Conservation (phyloP, 2,888 invertebrate species). For the Polia nebulosa region DNA sequence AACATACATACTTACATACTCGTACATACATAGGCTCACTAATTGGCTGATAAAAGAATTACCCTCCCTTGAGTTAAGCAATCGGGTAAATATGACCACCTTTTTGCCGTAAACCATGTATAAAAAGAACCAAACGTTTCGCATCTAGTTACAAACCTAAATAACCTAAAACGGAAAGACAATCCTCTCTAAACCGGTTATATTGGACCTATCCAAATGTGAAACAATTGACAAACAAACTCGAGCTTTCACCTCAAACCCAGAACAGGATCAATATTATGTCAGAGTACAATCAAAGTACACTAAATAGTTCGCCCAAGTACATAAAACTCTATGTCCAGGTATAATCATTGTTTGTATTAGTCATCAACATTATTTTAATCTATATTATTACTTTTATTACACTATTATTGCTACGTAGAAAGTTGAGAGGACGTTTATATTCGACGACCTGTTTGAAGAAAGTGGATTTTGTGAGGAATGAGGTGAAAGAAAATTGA, state of each 20-base stretch:
- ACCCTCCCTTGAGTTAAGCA: too few relatives aligned
- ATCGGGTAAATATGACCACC: too few relatives aligned
- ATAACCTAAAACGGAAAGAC: not conserved
- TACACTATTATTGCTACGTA: slow-evolving; percentile 43
- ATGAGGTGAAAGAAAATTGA: too few relatives aligned
- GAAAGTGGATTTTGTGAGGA: not conserved
- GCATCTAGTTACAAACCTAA: not conserved
- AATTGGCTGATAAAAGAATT: too few relatives aligned
- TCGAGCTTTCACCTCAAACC: slow-evolving; percentile 18
- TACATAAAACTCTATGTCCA: slow-evolving; percentile 27
- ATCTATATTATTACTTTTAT: slow-evolving; percentile 52
- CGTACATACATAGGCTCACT: too few relatives aligned
- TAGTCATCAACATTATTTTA: slow-evolving; percentile 41
- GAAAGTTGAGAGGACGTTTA: slow-evolving; percentile 53
- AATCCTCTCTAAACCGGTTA: not conserved
- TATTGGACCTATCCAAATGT: not conserved
- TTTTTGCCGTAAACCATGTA: too few relatives aligned
- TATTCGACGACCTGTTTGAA: slow-evolving; percentile 3
- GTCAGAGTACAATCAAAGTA: slow-evolving; percentile 28
- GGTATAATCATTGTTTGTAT: slow-evolving; percentile 37
- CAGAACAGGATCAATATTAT: not conserved
- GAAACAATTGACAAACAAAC: not conserved
- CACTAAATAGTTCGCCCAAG: slow-evolving; percentile 25
- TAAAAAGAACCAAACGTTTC: too few relatives aligned
- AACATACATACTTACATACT: too few relatives aligned